Evolutionary conservation across 64 coral and sea anemone genomes (phyloP), one percentile per base, ranked within the genome.

Genomic region (Astreopora myriophthalma): DNA sequence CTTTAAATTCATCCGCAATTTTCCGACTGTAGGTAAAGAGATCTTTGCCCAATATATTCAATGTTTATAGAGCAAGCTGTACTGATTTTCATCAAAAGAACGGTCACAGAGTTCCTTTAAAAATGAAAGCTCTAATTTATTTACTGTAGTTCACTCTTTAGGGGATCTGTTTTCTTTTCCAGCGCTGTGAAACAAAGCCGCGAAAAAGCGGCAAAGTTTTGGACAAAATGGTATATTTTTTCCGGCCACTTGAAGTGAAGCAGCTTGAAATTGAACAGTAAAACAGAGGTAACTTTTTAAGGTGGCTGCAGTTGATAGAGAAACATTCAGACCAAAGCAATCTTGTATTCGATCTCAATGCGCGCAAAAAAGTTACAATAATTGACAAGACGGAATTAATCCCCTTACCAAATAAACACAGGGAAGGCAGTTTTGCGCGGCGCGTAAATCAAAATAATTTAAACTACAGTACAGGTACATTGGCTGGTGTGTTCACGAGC

Each of bases 241-340:
- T 83, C 57, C 55, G 79, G 57, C n/a, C 79, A 64, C 79, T 83
- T 83, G 26, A 64, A n/a, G 52, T 55, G 55, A 65, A 65, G 48
- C 79, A 64, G 79, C 55, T 83, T 83, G 79, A 38, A 37, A 23
- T 64, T 62, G 6, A 38, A 83, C 34, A 65, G 17, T 64, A 83
- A 62, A 83, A 63, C 17, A 24, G 19, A 23, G 17, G 1, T 64
- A 83, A 83, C 8, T 63, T 20, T 48, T 20, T 26, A 64, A 23
- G 1, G 2, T 22, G 2, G 33, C 34, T 10, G 31, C 29, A 63
- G n/a, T 61, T 83, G 32, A 64, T 24, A 9, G 10, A 80, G 19
- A 35, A 39, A 83, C 32, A 38, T 33, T 34, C 20, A 13, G 20
- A 31, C 32, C 55, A 83, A 79, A 83, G 32, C 55, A 83, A 38